phyloP scores from a whole-genome alignment of 2,888 invertebrate genomes.

The Pollenia griseotomentosa region DNA sequence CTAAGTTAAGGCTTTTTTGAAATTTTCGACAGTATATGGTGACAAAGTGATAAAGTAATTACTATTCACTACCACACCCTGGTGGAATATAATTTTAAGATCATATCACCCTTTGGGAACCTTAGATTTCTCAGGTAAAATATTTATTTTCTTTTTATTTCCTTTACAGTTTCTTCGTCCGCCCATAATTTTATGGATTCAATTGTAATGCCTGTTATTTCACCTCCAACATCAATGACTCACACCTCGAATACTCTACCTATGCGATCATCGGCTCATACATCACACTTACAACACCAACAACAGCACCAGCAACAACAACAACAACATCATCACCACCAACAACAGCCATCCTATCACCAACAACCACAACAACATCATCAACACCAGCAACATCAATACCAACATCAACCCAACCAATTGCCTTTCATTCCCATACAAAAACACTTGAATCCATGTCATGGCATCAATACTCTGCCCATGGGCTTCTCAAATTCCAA shows the following conservation, averaged over 20 bases:
- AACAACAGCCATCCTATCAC: conserved; percentile 38
- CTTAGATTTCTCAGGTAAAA: background rate
- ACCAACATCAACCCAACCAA: conserved; percentile 72
- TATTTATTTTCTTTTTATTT: background rate
- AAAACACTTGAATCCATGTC: conserved; percentile 81
- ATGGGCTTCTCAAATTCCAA: conserved; percentile 77
- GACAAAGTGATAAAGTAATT: too few species aligned
- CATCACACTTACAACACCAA: conserved; percentile 46
- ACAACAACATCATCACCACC: conserved; percentile 57
- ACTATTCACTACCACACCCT: too few species aligned
- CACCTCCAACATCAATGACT: conserved; percentile 64
- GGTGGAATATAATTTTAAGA: too few species aligned
- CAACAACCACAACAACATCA: conserved; percentile 62
- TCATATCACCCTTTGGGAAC: too few species aligned
- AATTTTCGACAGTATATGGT: too few species aligned
- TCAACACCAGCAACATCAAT: conserved; percentile 71
- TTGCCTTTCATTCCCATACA: conserved; percentile 78
- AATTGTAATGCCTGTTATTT: conserved; percentile 68
- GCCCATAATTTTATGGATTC: conserved; percentile 67
- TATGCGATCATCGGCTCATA: conserved; percentile 73
- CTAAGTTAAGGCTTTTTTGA: too few species aligned
- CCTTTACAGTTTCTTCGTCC: conserved; percentile 46
- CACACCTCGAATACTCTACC: conserved; percentile 74
- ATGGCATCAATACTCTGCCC: conserved; percentile 80
- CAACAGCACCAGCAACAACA: conserved; percentile 60